These are phyloP conservation scores for Lepidostoma basale DNA, from an alignment of 1,140 invertebrate species.

Conservation along the genomic window DNA sequence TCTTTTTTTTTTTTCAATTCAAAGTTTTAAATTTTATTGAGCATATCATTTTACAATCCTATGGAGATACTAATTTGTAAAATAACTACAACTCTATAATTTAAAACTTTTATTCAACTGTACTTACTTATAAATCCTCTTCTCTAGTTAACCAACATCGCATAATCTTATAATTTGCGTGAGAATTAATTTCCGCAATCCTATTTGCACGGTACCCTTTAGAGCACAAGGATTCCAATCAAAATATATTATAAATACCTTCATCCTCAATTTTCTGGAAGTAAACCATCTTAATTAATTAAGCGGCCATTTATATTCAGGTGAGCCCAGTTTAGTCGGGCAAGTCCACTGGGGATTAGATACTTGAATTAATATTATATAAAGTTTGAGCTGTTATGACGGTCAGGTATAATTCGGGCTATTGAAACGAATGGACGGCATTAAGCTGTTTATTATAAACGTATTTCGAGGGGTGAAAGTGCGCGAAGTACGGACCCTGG, in stretches of 20 bases:
- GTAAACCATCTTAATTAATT: conserved; percentile 19
- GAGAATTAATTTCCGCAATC: no score
- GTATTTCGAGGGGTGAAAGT: conserved; percentile 14
- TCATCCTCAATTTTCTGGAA: conserved; percentile 9
- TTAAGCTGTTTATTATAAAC: conserved; percentile 44
- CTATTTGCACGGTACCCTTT: no score
- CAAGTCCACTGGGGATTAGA: conserved; percentile 17
- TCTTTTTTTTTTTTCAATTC: no score
- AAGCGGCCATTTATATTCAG: conserved; percentile 19
- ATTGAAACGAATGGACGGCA: conserved; percentile 38
- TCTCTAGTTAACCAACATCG: no score
- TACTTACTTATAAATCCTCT: no score
- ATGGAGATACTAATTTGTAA: no score
- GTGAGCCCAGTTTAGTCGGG: conserved; percentile 14
- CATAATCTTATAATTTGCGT: no score
- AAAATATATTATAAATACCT: conserved; percentile 7
- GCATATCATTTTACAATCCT: no score
- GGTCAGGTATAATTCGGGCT: conserved; percentile 39
- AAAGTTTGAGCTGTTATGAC: conserved; percentile 36
- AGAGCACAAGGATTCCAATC: no score
- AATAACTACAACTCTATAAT: no score
- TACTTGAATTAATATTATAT: conserved; percentile 40
- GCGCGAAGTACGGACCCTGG: background rate
- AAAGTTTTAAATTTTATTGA: no score
- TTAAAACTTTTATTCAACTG: no score